Base-by-base conservation (phyloP, 2,888 invertebrate genomes). In the Pharmacophagus antenor region DNA sequence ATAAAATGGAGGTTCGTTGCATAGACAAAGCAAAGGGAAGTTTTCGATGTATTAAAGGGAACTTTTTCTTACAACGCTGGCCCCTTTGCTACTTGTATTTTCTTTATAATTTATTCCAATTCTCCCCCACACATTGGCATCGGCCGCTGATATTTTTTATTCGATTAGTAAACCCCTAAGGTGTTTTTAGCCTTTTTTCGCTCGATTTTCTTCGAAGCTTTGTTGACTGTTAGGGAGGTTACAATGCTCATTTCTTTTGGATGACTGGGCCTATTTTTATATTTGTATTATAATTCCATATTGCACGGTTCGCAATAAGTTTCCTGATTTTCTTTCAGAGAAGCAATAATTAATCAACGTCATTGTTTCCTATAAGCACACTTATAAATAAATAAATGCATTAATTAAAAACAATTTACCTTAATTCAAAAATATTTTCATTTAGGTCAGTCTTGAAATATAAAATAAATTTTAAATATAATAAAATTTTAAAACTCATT, bases 131-230 rank as follows among this genome's bases (percentile, higher is more conserved):
- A 87, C 87, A 86, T 86, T 85, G 87, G 85, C 88, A 88, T 89
- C 85, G 88, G 88, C 85, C 89, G 89, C 90, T 90, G 91, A 91
- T 91, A 91, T 91, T 91, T 89, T 91, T 91, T 91, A 91, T 91
- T 91, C 91, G 91, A 91, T 91, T 91, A 91, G 91, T 89, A 91
- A 90, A 88, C 91, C 91, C 91, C 91, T 84, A 87, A 91, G 91
- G 91, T 91, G 91, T 91, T 91, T 91, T 91, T 91, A 91, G 91
- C 88, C 89, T 89, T 91, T 91, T 91, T 90, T 90, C 89, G 90
- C 85, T 88, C 89, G 88, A 90, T 91, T 91, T 91, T 90, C 90
- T 89, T 91, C 88, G 82, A 87, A 87, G 89, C 88, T 88, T 89
- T 89, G 89, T 90, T 89, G 88, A 88, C 88, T 89, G 86, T 85